Evolutionary conservation across 2,797 vertebrate species (phyloP).

Genomic region (Melanotaenia boesemani): DNA sequence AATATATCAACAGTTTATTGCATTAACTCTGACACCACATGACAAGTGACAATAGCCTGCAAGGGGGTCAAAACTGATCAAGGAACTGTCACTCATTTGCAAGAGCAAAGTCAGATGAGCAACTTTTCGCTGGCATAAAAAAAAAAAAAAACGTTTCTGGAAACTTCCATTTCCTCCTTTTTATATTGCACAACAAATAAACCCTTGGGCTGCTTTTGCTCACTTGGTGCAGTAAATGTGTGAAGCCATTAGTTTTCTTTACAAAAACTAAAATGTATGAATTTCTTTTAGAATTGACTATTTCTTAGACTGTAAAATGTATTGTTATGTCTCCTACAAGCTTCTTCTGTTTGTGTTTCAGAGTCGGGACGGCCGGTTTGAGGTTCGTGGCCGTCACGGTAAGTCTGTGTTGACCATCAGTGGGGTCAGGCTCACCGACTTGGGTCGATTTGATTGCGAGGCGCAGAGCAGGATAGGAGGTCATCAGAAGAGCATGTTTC

Average conservation of each 20-base stretch:
- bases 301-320: no score
- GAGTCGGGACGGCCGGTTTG: conserved; percentile 92
- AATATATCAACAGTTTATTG: conserved; percentile 71
- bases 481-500: conserved; percentile 98
- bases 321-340: background rate
- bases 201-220: background rate
- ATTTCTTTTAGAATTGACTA: no score
- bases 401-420: conserved; percentile 93
- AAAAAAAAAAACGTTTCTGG: background rate
- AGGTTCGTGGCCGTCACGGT: conserved; percentile 91
- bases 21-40: conserved; percentile 56
- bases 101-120: conserved; percentile 24
- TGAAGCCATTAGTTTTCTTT: background rate
- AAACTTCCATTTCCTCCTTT: background rate
- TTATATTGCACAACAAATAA: background rate
- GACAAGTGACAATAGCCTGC: conserved; percentile 52
- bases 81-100: conserved; percentile 11
- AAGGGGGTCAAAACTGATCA: conserved; percentile 31
- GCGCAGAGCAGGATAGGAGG: conserved; percentile 96
- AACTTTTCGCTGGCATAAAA: conserved; percentile 14
- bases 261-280: no score
- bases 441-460: conserved; percentile 97
- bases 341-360: conserved; percentile 64
- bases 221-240: background rate
- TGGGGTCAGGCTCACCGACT: conserved; percentile 89